phyloP scores from a whole-genome alignment of 2,888 invertebrate genomes.

The Hedya salicella region DNA sequence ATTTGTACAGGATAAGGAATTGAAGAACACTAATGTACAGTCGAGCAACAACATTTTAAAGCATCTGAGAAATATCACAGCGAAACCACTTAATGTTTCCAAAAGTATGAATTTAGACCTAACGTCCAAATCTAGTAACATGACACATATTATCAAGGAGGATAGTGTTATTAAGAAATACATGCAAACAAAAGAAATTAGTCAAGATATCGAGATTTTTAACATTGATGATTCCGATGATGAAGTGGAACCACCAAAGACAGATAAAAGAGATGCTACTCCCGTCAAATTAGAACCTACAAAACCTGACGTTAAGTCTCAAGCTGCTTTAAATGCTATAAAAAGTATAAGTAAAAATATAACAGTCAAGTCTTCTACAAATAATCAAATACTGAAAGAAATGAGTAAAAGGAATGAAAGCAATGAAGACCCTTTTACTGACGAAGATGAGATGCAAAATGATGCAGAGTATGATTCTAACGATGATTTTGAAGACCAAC shows the following conservation, averaged over 20 bases:
- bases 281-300: constrained; percentile 33
- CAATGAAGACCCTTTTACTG: constrained; percentile 47
- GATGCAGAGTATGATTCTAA: constrained; percentile 3
- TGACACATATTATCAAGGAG: constrained; percentile 48
- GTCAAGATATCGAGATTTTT: constrained; percentile 71
- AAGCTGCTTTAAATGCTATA: constrained; percentile 45
- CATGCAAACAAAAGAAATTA: constrained; percentile 52
- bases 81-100: constrained; percentile 57
- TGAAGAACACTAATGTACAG: constrained; percentile 49
- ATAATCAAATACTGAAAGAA: constrained; percentile 45
- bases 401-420: constrained; percentile 30
- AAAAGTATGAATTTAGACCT: constrained; percentile 47
- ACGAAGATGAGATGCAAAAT: constrained; percentile 42
- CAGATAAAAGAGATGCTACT: constrained; percentile 42
- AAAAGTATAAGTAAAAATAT: constrained; percentile 66
- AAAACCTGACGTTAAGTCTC: constrained; percentile 45
- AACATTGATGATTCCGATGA: constrained; percentile 79
- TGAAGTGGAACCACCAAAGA: constrained; percentile 49
- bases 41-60: constrained; percentile 61
- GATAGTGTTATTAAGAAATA: constrained; percentile 47
- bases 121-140: constrained; percentile 45
- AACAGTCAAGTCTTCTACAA: constrained; percentile 61
- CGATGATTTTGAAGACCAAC: constrained; percentile 22
- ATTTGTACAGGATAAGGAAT: constrained; percentile 33
- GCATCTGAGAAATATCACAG: constrained; percentile 65